Percentiles rank a stretch among this genome's conserved stretches.
Conservation (phyloP, 2,888 invertebrate genomes). For the Ophion costatus region DNA sequence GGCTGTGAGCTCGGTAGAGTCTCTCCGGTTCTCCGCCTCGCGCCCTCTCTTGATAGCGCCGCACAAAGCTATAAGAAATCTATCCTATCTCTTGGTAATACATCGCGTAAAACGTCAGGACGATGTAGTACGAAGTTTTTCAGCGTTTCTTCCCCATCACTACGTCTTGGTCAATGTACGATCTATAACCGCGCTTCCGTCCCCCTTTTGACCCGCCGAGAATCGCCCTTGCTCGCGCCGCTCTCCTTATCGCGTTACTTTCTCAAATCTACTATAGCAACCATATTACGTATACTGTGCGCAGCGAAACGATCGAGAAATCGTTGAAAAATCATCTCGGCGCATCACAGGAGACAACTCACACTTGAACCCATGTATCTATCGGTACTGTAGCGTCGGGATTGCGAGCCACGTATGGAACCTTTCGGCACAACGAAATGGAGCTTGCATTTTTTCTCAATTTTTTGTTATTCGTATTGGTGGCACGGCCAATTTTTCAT, state of each 20-base stretch:
- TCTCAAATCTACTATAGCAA: conserved; percentile 9
- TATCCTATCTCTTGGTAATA: conserved; percentile 27
- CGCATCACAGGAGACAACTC: too few relatives aligned
- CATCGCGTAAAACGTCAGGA: conserved; percentile 38
- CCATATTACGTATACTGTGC: conserved; percentile 35
- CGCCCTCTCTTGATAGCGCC: background rate
- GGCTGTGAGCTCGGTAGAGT: too few relatives aligned
- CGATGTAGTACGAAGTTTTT: conserved; percentile 33
- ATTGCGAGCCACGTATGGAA: background rate
- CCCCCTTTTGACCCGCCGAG: background rate
- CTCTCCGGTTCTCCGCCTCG: background rate
- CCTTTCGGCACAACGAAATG: background rate
- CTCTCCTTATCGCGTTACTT: background rate
- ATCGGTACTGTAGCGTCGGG: conserved; percentile 17
- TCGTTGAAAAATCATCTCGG: conserved; percentile 46
- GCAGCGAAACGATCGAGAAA: conserved; percentile 44
- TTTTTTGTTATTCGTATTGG: background rate
- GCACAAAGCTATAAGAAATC: background rate
- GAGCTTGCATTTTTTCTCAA: background rate
- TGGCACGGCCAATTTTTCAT: too few relatives aligned
- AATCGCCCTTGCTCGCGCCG: background rate
- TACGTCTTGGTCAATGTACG: conserved; percentile 30
- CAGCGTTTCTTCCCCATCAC: conserved; percentile 33
- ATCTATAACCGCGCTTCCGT: conserved; percentile 15
- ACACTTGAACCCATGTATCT: conserved; percentile 15